Evolutionary conservation across 1,140 invertebrate species (phyloP), one percentile per base, ranked within the genome.

Genomic region (Laupala kohalensis): DNA sequence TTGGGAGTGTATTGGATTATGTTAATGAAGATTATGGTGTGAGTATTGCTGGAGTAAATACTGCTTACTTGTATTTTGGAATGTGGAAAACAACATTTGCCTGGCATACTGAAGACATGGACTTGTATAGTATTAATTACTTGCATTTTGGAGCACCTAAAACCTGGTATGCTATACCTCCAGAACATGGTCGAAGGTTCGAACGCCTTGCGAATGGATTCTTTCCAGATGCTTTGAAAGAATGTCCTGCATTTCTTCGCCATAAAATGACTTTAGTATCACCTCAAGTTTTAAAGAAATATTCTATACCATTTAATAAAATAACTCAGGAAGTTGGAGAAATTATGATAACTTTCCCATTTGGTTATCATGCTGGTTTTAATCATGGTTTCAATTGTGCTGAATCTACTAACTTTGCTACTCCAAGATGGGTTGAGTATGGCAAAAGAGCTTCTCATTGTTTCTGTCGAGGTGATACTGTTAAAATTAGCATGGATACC

Each of bases 41-140:
- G 65, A 92, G 93, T 74, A 99, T 99, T 67, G 93, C 96, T 78
- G 97, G 97, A 12, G 98, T 99, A 0, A 99, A 99, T 79, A 99
- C 97, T 0, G 95, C 97, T 0, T 99, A 99, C 82, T 81, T 99
- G 0, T 99, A 99, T 80, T 99, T 99, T 83, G 98, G 98, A 15
- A 99, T 99, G 96, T 99, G 96, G 96, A 99, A 99, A 81, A 98
- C 96, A 0, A 97, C 95, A 0, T 99, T 99, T 83, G 94, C 96
- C 0, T 99, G 97, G 97, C 97, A 99, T 77, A 98, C 96, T 0
- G 98, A 99, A 83, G 98, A 99, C 77, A 98, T 99, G 96, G 97
- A 99, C 83, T 82, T 99, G 0, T 99, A 99, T 80, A 97, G 94
- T 0, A 99, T 99, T 69, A 99, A 99, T 82, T 99, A 97, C 83